Evolutionary conservation across 2,888 invertebrate genomes (phyloP).

Genomic region (Beris morrisii): DNA sequence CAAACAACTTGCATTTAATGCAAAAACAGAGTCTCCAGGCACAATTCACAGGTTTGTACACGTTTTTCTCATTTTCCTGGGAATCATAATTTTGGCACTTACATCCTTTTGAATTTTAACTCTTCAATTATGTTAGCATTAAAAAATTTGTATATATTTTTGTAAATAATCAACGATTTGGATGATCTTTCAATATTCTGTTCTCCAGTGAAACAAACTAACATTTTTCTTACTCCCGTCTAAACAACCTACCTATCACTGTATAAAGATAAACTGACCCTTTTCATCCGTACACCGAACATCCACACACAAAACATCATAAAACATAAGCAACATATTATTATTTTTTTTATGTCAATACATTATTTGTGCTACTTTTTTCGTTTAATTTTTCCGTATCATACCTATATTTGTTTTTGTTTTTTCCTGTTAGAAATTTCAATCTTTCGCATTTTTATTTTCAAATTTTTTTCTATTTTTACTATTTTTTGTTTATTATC

Average conservation of each 20-base stretch:
- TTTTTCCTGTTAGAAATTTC: not conserved
- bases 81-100: too few relatives aligned
- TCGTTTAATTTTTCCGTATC: not conserved
- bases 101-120: too few relatives aligned
- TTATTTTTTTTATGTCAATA: not conserved
- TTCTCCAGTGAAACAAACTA: constrained; percentile 16
- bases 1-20: too few relatives aligned
- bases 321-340: not conserved
- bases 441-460: constrained; percentile 5
- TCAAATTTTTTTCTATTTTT: constrained; percentile 28
- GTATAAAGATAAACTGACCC: not conserved
- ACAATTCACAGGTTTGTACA: too few relatives aligned
- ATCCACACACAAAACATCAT: constrained; percentile 3
- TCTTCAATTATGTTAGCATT: too few relatives aligned
- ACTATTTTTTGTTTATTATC: constrained; percentile 32
- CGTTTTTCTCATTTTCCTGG: too few relatives aligned
- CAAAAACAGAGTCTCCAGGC: too few relatives aligned
- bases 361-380: not conserved
- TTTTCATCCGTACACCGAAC: constrained; percentile 3
- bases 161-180: too few relatives aligned
- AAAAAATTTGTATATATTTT: too few relatives aligned
- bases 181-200: not conserved
- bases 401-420: not conserved
- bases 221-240: too few relatives aligned
- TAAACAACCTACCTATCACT: not conserved